phyloP scores from a whole-genome alignment of 1,140 invertebrate genomes.

The Tetramorium alpestre region DNA sequence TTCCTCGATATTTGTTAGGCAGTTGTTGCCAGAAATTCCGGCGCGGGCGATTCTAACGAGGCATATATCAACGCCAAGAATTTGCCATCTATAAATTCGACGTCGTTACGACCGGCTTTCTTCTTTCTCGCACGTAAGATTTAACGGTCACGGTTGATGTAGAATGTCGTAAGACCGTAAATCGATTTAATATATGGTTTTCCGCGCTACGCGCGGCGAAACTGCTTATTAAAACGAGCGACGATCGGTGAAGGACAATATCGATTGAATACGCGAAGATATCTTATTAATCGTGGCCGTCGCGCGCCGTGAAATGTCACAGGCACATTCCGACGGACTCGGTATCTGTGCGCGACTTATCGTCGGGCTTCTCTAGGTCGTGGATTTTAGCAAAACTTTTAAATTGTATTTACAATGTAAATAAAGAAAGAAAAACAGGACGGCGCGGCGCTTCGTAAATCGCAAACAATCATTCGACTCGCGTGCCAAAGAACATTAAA shows the following conservation, averaged over 20 bases:
- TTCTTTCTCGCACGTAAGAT: constrained; percentile 15
- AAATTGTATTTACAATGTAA: constrained; percentile 75
- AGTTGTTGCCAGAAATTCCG: neutral
- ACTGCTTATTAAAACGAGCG: neutral
- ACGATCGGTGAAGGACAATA: neutral
- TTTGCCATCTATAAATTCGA: constrained; percentile 8
- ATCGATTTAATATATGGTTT: constrained; percentile 12
- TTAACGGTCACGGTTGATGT: constrained; percentile 24
- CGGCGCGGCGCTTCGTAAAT: constrained; percentile 38
- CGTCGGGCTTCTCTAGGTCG: constrained; percentile 70
- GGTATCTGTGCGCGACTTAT: neutral
- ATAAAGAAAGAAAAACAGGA: constrained; percentile 46
- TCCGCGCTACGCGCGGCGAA: constrained; percentile 18
- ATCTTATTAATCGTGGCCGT: neutral
- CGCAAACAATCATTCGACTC: constrained; percentile 46
- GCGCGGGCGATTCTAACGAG: constrained; percentile 3
- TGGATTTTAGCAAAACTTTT: neutral
- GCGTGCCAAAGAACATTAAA: neutral
- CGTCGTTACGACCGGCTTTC: neutral
- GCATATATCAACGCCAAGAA: neutral
- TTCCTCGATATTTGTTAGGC: neutral
- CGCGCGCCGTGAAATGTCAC: constrained; percentile 53
- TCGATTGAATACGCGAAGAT: neutral
- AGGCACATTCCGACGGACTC: constrained; percentile 14
- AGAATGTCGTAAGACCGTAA: constrained; percentile 8